Conservation (phyloP, 2,888 invertebrate genomes). For the Ryuthela nishihirai region DNA sequence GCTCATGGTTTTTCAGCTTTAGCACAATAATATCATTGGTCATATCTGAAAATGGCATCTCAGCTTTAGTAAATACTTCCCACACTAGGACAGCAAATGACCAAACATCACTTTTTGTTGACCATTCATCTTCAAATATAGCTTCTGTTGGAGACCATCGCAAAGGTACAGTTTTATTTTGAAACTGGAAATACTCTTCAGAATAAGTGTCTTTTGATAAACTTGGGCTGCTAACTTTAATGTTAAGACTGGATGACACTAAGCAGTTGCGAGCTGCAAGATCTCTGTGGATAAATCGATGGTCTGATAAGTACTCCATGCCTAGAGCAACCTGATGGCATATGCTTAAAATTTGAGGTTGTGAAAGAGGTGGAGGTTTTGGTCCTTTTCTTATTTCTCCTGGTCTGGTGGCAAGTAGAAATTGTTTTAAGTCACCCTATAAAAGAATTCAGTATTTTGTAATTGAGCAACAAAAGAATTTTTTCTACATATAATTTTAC, state of each 20-base stretch:
- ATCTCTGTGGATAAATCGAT: conserved; percentile 81
- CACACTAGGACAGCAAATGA: conserved; percentile 83
- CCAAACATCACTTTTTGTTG: conserved; percentile 89
- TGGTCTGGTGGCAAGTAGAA: conserved; percentile 52
- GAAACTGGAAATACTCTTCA: conserved; percentile 81
- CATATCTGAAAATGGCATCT: conserved; percentile 69
- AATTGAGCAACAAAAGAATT: not conserved
- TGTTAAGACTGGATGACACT: conserved; percentile 69
- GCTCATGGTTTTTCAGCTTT: conserved; percentile 35
- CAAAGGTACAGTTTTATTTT: conserved; percentile 77
- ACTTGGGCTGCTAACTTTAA: conserved; percentile 78
- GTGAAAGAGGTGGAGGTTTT: conserved; percentile 60
- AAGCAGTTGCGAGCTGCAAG: conserved; percentile 88
- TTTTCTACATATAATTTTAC: no score
- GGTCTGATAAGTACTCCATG: conserved; percentile 70
- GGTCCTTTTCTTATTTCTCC: conserved; percentile 58
- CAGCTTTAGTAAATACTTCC: conserved; percentile 81
- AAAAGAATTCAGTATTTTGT: conserved; percentile 1
- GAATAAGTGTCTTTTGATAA: conserved; percentile 75
- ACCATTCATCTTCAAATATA: conserved; percentile 82
- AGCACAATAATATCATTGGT: conserved; percentile 67
- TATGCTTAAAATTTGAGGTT: conserved; percentile 52
- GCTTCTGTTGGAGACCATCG: conserved; percentile 87
- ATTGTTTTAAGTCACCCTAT: conserved; percentile 85
- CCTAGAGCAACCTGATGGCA: conserved; percentile 70